These are phyloP conservation scores for Lerista edwardsae DNA, from an alignment of 2,797 vertebrate species.

Conservation along the genomic window DNA sequence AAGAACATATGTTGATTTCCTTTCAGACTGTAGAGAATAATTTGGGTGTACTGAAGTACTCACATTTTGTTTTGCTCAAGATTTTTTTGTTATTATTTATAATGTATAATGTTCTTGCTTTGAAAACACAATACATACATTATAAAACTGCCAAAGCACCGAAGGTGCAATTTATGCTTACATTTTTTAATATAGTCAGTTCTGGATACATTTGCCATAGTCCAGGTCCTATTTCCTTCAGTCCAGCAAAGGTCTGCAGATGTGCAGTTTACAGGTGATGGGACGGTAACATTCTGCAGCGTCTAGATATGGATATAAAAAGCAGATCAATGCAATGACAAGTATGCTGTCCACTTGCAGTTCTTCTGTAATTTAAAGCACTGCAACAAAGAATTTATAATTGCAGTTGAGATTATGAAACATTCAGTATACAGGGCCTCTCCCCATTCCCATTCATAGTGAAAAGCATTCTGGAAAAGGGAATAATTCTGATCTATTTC, in stretches of 20 bases:
- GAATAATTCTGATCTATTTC: not conserved
- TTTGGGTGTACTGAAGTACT: not conserved
- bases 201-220: slow-evolving; percentile 77
- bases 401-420: not conserved
- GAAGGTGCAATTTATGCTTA: slow-evolving; percentile 70
- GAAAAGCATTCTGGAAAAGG: not conserved
- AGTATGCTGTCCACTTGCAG: not conserved
- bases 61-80: not conserved
- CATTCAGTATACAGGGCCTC: not conserved
- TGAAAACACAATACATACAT: not conserved
- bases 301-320: slow-evolving; percentile 66
- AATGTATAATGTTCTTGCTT: not conserved
- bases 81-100: not conserved
- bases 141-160: not conserved
- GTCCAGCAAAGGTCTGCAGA: slow-evolving; percentile 79
- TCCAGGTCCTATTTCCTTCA: slow-evolving; percentile 76
- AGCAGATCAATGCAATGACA: slow-evolving; percentile 21
- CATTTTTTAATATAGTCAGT: slow-evolving; percentile 81
- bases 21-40: not conserved
- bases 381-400: not conserved
- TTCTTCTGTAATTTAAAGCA: not conserved
- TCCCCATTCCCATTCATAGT: not conserved
- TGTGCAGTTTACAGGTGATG: slow-evolving; percentile 79
- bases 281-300: slow-evolving; percentile 80
- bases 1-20: not conserved